A percentile compares a stretch with the other conserved stretches of the same genome.
These are phyloP conservation scores for Latrodectus geometricus DNA, from an alignment of 1,140 invertebrate genomes.

Conservation along the genomic window DNA sequence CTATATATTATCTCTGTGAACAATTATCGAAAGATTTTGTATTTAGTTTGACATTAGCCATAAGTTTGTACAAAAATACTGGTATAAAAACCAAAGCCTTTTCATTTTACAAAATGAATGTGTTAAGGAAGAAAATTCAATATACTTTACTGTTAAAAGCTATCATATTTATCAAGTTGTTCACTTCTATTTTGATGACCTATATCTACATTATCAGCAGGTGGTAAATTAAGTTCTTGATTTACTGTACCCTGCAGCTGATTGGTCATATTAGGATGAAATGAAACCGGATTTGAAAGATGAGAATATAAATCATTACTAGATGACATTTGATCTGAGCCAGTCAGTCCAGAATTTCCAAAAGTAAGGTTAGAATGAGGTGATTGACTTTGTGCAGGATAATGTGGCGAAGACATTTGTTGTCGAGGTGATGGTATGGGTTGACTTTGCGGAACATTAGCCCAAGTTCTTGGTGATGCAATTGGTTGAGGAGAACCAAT, in stretches of 20 bases:
- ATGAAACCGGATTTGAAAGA: slow-evolving; percentile 53
- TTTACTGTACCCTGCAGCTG: slow-evolving; percentile 62
- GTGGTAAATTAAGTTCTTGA: slow-evolving; percentile 57
- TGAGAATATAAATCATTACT: slow-evolving; percentile 62
- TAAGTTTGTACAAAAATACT: no score
- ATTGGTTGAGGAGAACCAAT: slow-evolving; percentile 79
- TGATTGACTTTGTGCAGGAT: slow-evolving; percentile 66
- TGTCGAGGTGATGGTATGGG: slow-evolving; percentile 76
- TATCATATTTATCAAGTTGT: slow-evolving; percentile 87
- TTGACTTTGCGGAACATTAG: slow-evolving; percentile 69
- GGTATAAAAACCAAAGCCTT: no score
- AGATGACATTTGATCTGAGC: slow-evolving; percentile 52
- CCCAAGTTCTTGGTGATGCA: slow-evolving; percentile 77
- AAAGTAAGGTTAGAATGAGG: slow-evolving; percentile 63
- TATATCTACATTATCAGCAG: slow-evolving; percentile 58
- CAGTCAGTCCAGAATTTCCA: slow-evolving; percentile 35
- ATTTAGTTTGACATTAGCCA: no score
- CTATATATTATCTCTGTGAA: no score
- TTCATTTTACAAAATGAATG: no score
- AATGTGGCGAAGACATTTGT: slow-evolving; percentile 77
- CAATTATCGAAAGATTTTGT: no score
- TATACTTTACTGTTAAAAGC: no score
- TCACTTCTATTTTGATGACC: slow-evolving; percentile 83
- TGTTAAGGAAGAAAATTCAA: no score
- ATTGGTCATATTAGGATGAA: slow-evolving; percentile 57